A percentile compares a stretch with the other conserved stretches of the same genome.
Evolutionary conservation across 1,140 invertebrate genomes (phyloP).

Genomic region (Ostrea edulis): DNA sequence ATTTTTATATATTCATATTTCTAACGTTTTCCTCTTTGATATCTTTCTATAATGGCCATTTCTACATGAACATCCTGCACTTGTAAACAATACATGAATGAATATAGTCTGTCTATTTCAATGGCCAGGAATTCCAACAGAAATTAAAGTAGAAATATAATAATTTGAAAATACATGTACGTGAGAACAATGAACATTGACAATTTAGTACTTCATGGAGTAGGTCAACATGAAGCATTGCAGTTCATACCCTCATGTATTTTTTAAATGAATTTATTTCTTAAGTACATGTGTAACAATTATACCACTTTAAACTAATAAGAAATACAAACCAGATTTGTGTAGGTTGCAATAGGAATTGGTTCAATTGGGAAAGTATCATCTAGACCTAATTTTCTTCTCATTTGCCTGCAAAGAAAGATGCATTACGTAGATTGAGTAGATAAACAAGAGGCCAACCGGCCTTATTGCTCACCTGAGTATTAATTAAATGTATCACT

Average conservation of each 20-base stretch:
- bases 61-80: background rate
- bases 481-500: too few species aligned
- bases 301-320: background rate
- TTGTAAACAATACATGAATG: too few species aligned
- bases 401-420: background rate
- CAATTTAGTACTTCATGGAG: background rate
- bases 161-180: background rate
- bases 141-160: background rate
- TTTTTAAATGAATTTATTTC: background rate
- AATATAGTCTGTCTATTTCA: too few species aligned
- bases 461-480: too few species aligned
- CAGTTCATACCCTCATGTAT: too few species aligned
- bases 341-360: background rate
- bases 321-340: background rate
- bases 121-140: too few species aligned
- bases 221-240: too few species aligned
- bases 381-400: background rate
- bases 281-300: background rate
- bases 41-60: background rate
- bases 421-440: background rate
- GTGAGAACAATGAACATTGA: background rate
- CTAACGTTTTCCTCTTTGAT: background rate
- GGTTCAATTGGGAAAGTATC: constrained; percentile 7
- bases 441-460: too few species aligned
- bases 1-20: background rate